Base-by-base conservation (phyloP, 2,888 invertebrate species). In the Brachylomia viminalis region DNA sequence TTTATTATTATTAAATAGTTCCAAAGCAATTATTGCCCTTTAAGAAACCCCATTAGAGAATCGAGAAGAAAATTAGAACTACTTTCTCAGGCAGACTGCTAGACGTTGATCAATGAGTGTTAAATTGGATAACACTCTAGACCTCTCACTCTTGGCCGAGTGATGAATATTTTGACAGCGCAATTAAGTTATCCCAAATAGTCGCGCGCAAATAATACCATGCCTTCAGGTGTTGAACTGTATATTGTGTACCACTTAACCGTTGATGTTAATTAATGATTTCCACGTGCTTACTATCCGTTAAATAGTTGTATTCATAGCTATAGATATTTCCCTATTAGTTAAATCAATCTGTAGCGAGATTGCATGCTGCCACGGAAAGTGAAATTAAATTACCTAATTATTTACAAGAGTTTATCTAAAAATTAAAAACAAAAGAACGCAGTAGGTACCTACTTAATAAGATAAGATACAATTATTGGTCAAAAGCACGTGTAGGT, bases 91-190 rank as follows among this genome's bases (percentile, higher is more conserved):
- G 75, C 47, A 49, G 30, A 49, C 70, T 68, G 69, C 66, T 87
- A 80, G 91, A 90, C 90, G 86, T 90, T 93, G 91, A 94, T 92
- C 90, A 90, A 92, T 91, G 92, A 88, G 85, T 84, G 86, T 88
- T 90, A 91, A 92, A 92, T 92, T 93, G 90, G 89, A 90, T 91
- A 92, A 93, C 89, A 90, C 86, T 82, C 84, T 86, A 76, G 78
- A 87, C 82, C 87, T 84, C 87, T 79, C n/a, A n/a, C n/a, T n/a
- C n/a, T n/a, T n/a, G 72, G 83, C 79, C 85, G 85, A 89, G 88
- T 91, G 91, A 93, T 93, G 91, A 90, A 84, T 87, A 87, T 92
- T 95, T 93, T 93, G 95, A 94, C 94, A 94, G 92, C 88, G 89
- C 91, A 92, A 94, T 95, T 92, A 94, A 87, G 89, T 84, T 87